Evolutionary conservation across 64 coral and sea anemone genomes (phyloP).

Genomic region (Montipora efflorescens): DNA sequence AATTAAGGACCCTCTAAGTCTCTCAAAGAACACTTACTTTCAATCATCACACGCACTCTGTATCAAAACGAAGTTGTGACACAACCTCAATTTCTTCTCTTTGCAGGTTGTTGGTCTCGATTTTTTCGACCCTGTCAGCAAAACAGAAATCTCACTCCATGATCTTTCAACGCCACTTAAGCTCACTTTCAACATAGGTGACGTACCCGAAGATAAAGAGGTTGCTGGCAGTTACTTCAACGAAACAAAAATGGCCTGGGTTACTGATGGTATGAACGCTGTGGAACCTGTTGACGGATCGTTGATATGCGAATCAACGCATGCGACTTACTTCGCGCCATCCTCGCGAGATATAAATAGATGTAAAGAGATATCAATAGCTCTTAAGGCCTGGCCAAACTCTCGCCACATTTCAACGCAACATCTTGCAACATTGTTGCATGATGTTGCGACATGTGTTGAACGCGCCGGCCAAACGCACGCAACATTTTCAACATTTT

Average conservation of each 20-base stretch:
- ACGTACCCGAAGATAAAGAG: not conserved
- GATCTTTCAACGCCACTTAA: not conserved
- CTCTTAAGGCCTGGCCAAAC: no score
- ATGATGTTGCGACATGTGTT: no score
- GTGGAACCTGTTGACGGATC: not conserved
- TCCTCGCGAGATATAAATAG: not conserved
- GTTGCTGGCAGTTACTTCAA: not conserved
- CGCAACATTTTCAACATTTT: no score
- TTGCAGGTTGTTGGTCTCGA: conserved; percentile 6
- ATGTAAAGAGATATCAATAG: no score
- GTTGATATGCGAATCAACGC: not conserved
- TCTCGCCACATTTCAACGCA: no score
- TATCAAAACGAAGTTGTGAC: no score
- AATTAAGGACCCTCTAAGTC: no score
- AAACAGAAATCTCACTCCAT: not conserved
- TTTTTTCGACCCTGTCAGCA: not conserved
- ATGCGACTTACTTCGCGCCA: conserved; percentile 35
- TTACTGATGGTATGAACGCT: not conserved
- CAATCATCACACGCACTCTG: no score
- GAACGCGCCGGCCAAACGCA: no score
- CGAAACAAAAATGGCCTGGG: not conserved
- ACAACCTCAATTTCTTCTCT: no score
- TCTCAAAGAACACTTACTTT: no score
- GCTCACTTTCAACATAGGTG: not conserved
- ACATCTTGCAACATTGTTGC: no score